Base-by-base conservation (phyloP, 2,888 invertebrate species). In the Diloba caeruleocephala region DNA sequence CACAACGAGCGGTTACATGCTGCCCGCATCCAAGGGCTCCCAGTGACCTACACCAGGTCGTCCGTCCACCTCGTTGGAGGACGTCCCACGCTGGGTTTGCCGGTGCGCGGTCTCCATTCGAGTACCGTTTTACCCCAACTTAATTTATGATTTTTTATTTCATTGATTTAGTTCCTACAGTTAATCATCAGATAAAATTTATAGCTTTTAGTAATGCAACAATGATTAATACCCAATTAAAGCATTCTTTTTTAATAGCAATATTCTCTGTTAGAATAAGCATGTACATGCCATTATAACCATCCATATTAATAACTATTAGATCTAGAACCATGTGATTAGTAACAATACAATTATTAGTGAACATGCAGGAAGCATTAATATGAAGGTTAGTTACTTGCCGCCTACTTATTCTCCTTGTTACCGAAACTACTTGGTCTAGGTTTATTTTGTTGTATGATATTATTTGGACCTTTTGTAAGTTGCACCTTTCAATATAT, bases 371-470 rank as follows among this genome's bases (percentile, higher is more conserved):
- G 17, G 61, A 85, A 90, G 92, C 91, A 74, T 92, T 91, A 91
- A 79, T 90, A 88, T 91, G 90, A 87, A 82, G 82, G 84, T 88
- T 88, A 88, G 88, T 90, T 80, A 81, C 70, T 82, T 84, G 71
- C 79, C 87, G 78, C 83, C 75, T 68, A 73, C 79, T 80, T 90
- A 86, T 83, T 85, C 86, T 86, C 84, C 73, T 68, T 54, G 3
- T 41, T 45, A 37, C 10, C 2, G 8, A 39, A 2, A 28, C 8
- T 26, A 23, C 39, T 13, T 12, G 14, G 21, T 21, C 21, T 21
- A 21, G 32, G 15, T 9, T 32, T 5, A 15, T 14, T 21, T 9
- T 1, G 2, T 19, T 14, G 5, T 21, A 7, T 21, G 21, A 21
- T n/a, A n/a, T 25, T 6, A 19, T 19, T 5, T 36, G 19, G 23